Evolutionary conservation across 2,797 vertebrate genomes (phyloP).

Genomic region (Catamblyrhynchus diadema): DNA sequence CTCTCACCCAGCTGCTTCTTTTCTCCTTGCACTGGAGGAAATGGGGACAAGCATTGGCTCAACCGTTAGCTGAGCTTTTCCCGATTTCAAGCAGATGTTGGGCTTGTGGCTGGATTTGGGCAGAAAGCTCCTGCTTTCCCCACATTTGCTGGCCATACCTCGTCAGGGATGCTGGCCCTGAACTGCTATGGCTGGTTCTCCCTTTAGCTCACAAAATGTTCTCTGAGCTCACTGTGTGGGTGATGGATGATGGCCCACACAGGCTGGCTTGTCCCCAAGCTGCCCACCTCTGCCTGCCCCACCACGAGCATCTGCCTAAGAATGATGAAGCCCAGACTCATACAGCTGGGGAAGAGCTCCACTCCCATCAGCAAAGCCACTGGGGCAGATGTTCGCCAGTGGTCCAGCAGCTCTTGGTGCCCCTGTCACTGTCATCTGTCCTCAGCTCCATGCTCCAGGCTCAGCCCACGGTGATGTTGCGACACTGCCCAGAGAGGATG

Average conservation of each 20-base stretch:
- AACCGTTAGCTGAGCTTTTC: not conserved
- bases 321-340: not conserved
- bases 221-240: fast-evolving
- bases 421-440: not conserved
- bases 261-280: not conserved
- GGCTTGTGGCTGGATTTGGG: not conserved
- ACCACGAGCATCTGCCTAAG: fast-evolving
- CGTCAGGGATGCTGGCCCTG: not conserved
- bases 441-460: fast-evolving
- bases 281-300: not conserved
- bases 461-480: fast-evolving
- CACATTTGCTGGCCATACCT: not conserved
- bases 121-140: slow-evolving; percentile 24
- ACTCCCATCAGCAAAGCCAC: not conserved
- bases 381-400: not conserved
- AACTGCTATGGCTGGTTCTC: not conserved
- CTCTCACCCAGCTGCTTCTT: not conserved
- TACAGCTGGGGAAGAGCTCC: not conserved
- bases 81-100: not conserved
- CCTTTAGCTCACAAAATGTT: not conserved
- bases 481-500: not conserved
- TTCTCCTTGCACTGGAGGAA: not conserved
- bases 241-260: not conserved
- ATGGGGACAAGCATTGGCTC: not conserved
- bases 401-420: not conserved